Evolutionary conservation across 2,113 vertebrate species (phyloP), one percentile per base, ranked within the genome.

Genomic region (Anoura caudifer): DNA sequence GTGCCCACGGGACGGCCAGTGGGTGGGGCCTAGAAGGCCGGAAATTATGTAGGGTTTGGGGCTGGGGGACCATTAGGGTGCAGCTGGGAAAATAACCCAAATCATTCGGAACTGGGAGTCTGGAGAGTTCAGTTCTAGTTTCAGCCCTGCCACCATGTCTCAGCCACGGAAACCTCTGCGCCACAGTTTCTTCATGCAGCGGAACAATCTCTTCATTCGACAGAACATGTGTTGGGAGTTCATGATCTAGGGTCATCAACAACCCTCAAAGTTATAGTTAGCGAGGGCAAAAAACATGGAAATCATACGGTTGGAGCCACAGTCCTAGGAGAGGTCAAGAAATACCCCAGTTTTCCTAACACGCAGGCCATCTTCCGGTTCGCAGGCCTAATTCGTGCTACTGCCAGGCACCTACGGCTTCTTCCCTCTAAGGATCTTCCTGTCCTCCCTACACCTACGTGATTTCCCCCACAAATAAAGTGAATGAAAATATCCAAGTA

Each of bases 1-100:
- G 41, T 0, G 17, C 10, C 22, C 59, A 28, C 3, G 28, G 15
- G 4, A 1, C 7, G 7, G 47, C 54, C 10, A 5, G 28, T 1
- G 24, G 33, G 10, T 5, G 13, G 24, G 10, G 9, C 47, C 63
- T 11, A 81, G 28, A 69, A 33, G 69, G 81, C 33, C 5, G 0
- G 12, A 24, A 41, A 8, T 54, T 67, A 31, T 31, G 41, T 1
- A 33, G 56, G 41, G 6, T n/a, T 6, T 45, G 54, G 8, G 33
- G 15, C 9, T 4, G 10, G 20, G 8, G 14, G 2, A 20, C 28
- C 33, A 73, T 26, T 1, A 54, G 14, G 36, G 12, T 7, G 26
- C 72, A 13, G 61, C 0, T 81, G 26, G 47, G 38, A 45, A 79
- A 81, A 61, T 0, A 26, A 75, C 52, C 54, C 19, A 69, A 89